Evolutionary conservation across 2,113 vertebrate species (phyloP).

Genomic region (Gasterosteus aculeatus): DNA sequence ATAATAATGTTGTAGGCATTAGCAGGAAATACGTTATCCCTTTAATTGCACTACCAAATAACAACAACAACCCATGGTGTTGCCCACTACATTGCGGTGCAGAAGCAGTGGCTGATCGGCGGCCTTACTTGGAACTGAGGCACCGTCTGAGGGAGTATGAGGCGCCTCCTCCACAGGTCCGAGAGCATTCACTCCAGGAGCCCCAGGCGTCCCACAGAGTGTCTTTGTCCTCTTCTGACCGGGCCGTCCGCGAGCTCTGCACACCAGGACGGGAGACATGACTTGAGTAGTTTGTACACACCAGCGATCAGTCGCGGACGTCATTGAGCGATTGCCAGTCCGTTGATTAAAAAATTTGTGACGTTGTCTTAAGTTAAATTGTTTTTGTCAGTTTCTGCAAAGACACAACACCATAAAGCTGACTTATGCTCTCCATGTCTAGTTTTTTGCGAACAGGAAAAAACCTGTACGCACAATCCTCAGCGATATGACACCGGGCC

Average conservation of each 20-base stretch:
- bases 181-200: conserved; percentile 94
- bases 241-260: conserved; percentile 90
- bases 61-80: background rate
- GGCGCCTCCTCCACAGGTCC: conserved; percentile 94
- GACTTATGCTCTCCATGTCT: background rate
- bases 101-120: no score
- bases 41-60: background rate
- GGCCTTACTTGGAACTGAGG: conserved; percentile 90
- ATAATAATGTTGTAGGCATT: background rate
- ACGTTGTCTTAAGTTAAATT: background rate
- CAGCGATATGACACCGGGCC: background rate
- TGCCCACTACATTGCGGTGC: no score
- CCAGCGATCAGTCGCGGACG: background rate
- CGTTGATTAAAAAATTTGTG: background rate
- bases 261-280: conserved; percentile 14
- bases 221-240: conserved; percentile 92
- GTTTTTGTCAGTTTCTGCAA: background rate
- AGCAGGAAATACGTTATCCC: background rate
- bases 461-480: background rate
- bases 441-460: background rate
- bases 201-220: conserved; percentile 97
- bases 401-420: background rate
- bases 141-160: conserved; percentile 95
- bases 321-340: background rate
- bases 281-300: background rate